phyloP scores from a whole-genome alignment of 2,113 vertebrate genomes.

The Muntiacus muntjak region DNA sequence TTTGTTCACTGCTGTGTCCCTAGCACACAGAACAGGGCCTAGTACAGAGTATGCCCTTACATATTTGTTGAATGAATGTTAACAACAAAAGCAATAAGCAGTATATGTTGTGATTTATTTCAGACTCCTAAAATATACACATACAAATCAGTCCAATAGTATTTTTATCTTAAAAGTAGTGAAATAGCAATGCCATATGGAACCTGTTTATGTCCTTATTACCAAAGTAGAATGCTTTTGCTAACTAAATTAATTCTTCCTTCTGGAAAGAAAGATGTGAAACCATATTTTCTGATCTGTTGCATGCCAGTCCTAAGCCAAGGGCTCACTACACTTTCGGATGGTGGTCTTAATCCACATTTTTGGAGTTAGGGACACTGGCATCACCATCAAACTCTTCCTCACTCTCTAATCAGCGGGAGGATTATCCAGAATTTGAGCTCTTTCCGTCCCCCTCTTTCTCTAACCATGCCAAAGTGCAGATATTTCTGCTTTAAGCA shows the following conservation, averaged over 20 bases:
- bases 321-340: background rate
- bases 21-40: background rate
- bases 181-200: background rate
- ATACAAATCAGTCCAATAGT: background rate
- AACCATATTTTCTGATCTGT: background rate
- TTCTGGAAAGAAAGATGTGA: background rate
- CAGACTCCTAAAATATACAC: background rate
- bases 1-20: background rate
- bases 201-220: background rate
- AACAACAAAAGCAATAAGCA: background rate
- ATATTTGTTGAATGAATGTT: background rate
- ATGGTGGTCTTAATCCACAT: background rate
- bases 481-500: background rate
- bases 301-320: background rate
- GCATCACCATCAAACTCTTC: background rate
- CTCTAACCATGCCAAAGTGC: background rate
- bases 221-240: background rate
- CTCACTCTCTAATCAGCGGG: background rate
- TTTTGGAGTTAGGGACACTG: background rate
- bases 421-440: background rate
- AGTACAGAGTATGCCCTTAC: background rate
- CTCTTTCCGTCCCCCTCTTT: background rate
- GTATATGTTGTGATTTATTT: background rate
- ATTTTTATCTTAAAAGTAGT: conserved; percentile 9
- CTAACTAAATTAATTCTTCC: conserved; percentile 22